These are phyloP conservation scores for Dolichopus griseipennis DNA, from an alignment of 2,888 invertebrate genomes.

Conservation along the genomic window DNA sequence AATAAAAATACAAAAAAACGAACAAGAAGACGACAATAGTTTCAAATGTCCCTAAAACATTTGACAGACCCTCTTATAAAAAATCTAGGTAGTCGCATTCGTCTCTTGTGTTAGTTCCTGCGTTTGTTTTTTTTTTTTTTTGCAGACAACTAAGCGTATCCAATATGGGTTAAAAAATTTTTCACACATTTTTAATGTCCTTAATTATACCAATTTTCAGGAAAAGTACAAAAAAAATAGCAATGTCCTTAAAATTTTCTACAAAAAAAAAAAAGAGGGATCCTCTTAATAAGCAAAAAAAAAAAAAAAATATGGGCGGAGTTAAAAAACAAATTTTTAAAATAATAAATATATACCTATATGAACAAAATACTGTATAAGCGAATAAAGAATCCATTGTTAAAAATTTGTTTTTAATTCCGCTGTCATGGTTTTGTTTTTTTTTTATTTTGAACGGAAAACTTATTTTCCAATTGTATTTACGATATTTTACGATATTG, in stretches of 20 bases:
- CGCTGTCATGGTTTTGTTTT: no score
- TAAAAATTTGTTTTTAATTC: neutral
- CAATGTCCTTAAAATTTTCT: neutral
- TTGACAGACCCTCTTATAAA: neutral
- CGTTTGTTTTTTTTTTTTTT: no score
- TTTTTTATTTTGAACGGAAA: no score
- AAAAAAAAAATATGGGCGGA: neutral
- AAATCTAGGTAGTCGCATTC: no score
- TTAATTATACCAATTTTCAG: neutral
- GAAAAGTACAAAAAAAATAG: no score
- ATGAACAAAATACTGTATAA: neutral
- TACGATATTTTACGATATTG: neutral
- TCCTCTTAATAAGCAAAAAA: neutral
- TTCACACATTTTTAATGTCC: neutral
- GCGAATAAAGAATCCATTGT: neutral
- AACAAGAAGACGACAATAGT: no score
- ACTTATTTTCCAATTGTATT: neutral
- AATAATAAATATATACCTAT: neutral
- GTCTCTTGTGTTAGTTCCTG: no score
- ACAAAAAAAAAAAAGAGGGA: neutral
- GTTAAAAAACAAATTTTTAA: neutral
- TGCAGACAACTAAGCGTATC: no score
- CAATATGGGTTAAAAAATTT: neutral
- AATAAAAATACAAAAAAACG: neutral
- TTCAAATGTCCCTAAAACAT: no score